Percentiles rank a stretch among this genome's conserved stretches.
These are phyloP conservation scores for Caranx ignobilis DNA, from an alignment of 2,113 vertebrate species.

Conservation along the genomic window DNA sequence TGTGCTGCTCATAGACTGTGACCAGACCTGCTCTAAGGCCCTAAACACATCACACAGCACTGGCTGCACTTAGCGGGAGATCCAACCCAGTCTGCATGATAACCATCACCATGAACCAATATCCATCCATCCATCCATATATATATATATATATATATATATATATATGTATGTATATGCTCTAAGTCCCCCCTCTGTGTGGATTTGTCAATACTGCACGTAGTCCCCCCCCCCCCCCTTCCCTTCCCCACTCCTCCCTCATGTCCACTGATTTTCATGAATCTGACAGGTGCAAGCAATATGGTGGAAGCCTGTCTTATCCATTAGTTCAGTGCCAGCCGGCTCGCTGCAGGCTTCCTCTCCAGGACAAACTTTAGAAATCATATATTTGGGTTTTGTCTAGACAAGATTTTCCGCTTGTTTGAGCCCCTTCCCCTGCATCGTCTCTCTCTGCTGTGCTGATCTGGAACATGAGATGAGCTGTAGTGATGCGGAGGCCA, in stretches of 20 bases:
- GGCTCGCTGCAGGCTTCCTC: slow-evolving; percentile 26
- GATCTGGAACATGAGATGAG: not conserved
- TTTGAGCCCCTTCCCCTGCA: not conserved
- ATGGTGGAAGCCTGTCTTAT: slow-evolving; percentile 68
- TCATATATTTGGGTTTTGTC: slow-evolving; percentile 15
- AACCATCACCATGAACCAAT: not conserved
- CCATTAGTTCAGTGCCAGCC: slow-evolving; percentile 54
- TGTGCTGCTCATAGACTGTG: slow-evolving; percentile 45
- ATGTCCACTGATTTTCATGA: slow-evolving; percentile 59
- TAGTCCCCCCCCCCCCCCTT: not conserved
- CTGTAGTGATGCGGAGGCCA: not conserved
- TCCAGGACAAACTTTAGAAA: slow-evolving; percentile 19
- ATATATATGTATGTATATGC: not conserved
- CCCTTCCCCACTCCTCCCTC: slow-evolving; percentile 26
- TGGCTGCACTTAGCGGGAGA: not conserved
- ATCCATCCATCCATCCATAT: not conserved
- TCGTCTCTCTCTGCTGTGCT: slow-evolving; percentile 7
- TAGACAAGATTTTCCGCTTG: not conserved
- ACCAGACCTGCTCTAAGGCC: slow-evolving; percentile 28
- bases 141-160: too few species aligned
- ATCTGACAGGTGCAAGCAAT: slow-evolving; percentile 76
- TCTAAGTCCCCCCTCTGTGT: not conserved
- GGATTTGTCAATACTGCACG: slow-evolving; percentile 23
- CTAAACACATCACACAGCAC: not conserved
- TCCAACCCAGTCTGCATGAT: not conserved